Percentiles rank a stretch among this genome's conserved stretches.
These are phyloP conservation scores for Vannuccia rotundouncinata DNA, from an alignment of 2,888 invertebrate genomes.

Conservation along the genomic window DNA sequence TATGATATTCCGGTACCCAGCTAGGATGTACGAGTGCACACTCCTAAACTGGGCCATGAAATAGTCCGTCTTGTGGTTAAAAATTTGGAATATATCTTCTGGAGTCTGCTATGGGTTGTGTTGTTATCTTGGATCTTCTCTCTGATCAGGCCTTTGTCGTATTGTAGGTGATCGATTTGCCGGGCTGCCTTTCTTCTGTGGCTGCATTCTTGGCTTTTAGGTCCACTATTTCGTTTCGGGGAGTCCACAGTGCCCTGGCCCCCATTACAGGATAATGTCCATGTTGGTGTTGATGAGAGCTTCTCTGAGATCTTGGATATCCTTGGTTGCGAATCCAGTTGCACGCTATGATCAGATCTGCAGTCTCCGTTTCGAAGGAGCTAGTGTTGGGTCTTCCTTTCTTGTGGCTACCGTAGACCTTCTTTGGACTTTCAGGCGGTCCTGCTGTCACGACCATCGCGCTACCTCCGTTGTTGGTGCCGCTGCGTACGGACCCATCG, in stretches of 20 bases:
- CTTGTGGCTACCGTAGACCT: neutral
- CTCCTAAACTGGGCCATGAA: constrained; percentile 11
- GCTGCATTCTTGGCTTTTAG: neutral
- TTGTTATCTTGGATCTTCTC: neutral
- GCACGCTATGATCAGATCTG: constrained; percentile 1
- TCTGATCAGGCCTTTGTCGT: neutral
- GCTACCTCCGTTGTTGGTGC: neutral
- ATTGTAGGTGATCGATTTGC: constrained; percentile 1
- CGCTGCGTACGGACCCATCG: constrained; percentile 1
- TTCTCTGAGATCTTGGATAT: constrained; percentile 3
- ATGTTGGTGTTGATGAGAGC: neutral
- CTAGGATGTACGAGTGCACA: constrained; percentile 4
- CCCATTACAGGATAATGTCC: constrained; percentile 2
- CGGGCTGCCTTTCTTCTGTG: constrained; percentile 21
- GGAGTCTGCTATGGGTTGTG: constrained; percentile 4
- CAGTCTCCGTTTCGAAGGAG: constrained; percentile 12
- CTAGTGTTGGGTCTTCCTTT: constrained; percentile 16
- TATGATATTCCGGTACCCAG: constrained; percentile 16
- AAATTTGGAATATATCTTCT: neutral
- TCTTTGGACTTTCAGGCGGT: neutral
- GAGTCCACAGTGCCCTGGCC: constrained; percentile 4
- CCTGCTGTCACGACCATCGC: neutral
- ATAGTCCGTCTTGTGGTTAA: neutral
- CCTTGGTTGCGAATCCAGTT: constrained; percentile 23
- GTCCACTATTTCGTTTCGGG: constrained; percentile 10